phyloP scores from a whole-genome alignment of 1,140 invertebrate species.

The Bradysia coprophila region DNA sequence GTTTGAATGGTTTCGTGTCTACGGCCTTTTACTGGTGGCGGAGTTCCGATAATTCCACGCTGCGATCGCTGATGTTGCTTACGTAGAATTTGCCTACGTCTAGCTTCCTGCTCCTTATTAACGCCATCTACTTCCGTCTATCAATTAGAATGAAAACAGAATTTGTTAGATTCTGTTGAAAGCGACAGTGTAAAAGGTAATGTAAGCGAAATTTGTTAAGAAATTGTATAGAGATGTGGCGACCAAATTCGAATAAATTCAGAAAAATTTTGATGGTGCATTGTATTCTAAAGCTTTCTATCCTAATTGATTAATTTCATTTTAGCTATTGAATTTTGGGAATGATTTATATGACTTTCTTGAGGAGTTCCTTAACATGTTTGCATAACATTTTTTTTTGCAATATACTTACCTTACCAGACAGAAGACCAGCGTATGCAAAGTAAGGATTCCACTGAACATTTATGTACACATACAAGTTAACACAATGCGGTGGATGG shows the following conservation, averaged over 20 bases:
- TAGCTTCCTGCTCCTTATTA: conserved; percentile 27
- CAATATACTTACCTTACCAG: conserved; percentile 13
- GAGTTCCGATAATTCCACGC: conserved; percentile 34
- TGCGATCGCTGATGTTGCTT: conserved; percentile 27
- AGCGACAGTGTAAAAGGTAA: no score
- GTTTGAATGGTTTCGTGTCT: conserved; percentile 73
- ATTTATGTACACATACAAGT: background rate
- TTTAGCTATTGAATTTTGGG: no score
- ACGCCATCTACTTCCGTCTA: conserved; percentile 21
- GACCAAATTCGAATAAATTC: no score
- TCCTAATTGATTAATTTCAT: no score
- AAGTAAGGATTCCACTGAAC: conserved; percentile 27
- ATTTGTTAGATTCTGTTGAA: conserved; percentile 15
- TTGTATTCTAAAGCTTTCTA: no score
- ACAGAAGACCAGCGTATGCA: conserved; percentile 26
- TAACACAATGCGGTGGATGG: background rate
- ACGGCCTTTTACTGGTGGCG: conserved; percentile 54
- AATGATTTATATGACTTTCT: no score
- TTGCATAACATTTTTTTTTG: no score
- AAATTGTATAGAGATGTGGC: no score
- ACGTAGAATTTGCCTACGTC: conserved; percentile 28
- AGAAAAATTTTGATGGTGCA: no score
- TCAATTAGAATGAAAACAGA: conserved; percentile 11
- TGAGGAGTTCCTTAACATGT: no score
- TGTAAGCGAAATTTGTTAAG: no score